Evolutionary conservation across 2,888 invertebrate species (phyloP).

Genomic region (Philaethria dido): DNA sequence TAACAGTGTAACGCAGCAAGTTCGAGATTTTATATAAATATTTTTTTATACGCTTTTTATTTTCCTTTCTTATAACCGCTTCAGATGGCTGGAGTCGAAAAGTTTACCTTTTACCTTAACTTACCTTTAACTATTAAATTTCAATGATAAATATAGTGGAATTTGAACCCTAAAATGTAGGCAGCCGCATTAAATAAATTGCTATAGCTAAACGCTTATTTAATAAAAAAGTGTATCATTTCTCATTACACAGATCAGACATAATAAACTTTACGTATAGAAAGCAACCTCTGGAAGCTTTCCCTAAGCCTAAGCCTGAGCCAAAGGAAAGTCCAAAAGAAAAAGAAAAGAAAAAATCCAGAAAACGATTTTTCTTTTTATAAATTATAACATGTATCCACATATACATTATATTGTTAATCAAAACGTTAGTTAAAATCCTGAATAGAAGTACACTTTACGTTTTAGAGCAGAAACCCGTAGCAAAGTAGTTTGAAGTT

Average conservation of each 20-base stretch:
- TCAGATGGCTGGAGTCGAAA: too few relatives aligned
- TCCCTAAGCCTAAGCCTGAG: background rate
- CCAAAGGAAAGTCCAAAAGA: background rate
- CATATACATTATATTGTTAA: background rate
- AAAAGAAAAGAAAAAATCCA: background rate
- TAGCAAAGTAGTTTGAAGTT: background rate
- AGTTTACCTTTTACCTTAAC: too few relatives aligned
- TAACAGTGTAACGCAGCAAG: too few relatives aligned
- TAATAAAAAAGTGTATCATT: background rate
- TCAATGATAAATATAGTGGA: background rate
- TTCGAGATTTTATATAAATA: too few relatives aligned
- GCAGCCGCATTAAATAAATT: too few relatives aligned
- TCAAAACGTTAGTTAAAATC: background rate
- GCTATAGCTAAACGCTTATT: background rate
- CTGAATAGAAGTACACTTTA: background rate
- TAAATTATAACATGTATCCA: background rate
- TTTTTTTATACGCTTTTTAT: too few relatives aligned
- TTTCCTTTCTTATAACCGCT: too few relatives aligned
- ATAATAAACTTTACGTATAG: background rate
- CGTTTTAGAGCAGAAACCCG: slow-evolving; percentile 5
- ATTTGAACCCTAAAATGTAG: background rate
- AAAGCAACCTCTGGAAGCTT: background rate
- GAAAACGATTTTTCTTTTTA: background rate
- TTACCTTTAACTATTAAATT: background rate
- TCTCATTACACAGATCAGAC: background rate